A percentile compares a stretch with the other conserved stretches of the same genome.
phyloP scores from a whole-genome alignment of 2,113 vertebrate species.

The Progne subis region DNA sequence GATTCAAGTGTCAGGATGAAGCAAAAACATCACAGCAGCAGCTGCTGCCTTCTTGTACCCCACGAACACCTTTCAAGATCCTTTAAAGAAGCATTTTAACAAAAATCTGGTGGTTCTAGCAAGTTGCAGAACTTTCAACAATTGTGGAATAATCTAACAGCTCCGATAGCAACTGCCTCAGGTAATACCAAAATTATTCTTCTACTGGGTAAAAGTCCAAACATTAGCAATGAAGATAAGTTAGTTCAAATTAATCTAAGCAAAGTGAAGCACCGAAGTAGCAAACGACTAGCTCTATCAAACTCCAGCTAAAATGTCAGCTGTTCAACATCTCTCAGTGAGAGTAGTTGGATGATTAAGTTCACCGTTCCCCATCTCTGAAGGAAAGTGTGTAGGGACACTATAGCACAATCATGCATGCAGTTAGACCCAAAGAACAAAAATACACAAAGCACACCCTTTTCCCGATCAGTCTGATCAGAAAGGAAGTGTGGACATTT shows the following conservation, averaged over 20 bases:
- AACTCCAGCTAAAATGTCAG: not conserved
- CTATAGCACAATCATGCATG: fast-evolving
- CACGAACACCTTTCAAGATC: not conserved
- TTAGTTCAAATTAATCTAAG: not conserved
- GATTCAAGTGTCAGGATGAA: not conserved
- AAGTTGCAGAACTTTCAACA: not conserved
- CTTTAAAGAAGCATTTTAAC: not conserved
- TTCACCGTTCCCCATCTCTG: not conserved
- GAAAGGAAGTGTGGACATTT: not conserved
- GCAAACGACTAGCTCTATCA: not conserved
- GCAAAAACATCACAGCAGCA: not conserved
- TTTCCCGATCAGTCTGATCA: not conserved
- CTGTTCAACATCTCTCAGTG: not conserved
- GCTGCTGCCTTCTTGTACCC: not conserved
- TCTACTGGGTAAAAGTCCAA: not conserved
- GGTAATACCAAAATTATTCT: not conserved
- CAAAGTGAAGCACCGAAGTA: not conserved
- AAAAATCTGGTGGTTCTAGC: not conserved
- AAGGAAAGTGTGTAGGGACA: not conserved
- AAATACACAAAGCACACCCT: not conserved
- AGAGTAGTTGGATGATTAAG: not conserved
- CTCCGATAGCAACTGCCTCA: not conserved
- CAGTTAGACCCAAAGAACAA: not conserved
- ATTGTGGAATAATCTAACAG: not conserved
- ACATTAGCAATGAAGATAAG: not conserved